Base-by-base conservation (phyloP, 2,113 vertebrate species). In the Callithrix jacchus region DNA sequence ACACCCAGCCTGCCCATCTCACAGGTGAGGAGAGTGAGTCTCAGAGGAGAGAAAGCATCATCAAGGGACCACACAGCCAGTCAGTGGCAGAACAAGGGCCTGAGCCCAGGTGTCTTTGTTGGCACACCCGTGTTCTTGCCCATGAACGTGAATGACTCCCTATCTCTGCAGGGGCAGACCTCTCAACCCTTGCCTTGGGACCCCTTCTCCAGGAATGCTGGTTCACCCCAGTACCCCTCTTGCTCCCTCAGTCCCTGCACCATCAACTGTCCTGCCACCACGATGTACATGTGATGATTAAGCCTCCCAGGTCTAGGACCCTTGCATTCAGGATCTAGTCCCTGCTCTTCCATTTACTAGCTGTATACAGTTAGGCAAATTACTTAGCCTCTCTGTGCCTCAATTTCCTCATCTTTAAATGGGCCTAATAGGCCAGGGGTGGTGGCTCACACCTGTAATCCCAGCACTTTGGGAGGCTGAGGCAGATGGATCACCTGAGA, bases 311-410 rank as follows among this genome's bases (percentile, higher is more conserved):
- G 10, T 40, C 54, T 73, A 27, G n/a, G 54, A n/a, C 3, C 30
- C 52, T 47, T 3, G 6, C 68, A 77, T 56, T 74, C 18, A 76
- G 27, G 82, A 76, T 87, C 58, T 35, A 61, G 84, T 61, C 21
- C 27, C 54, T 23, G 2, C 74, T 87, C 68, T 83, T 92, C 47
- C 20, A 83, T 32, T 79, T 25, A 35, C 54, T 37, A 79, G 73
- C 66, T 87, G 1, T 47, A 68, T 54, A 8, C 54, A 90, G 10
- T 58, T 86, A 66, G 37, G 42, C 37, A 92, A 54, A 18, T 61
- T 45, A 68, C n/a, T 85, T 52, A 82, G n/a, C 40, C 21, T 85
- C 87, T 94, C 79, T 76, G n/a, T 47, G 52, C 64, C 66, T 97
- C 61, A 18, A 27, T 52, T 85, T 90, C 47, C 56, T 82, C 17